Evolutionary conservation across 2,113 vertebrate genomes (phyloP).

Genomic region (Sander lucioperca): DNA sequence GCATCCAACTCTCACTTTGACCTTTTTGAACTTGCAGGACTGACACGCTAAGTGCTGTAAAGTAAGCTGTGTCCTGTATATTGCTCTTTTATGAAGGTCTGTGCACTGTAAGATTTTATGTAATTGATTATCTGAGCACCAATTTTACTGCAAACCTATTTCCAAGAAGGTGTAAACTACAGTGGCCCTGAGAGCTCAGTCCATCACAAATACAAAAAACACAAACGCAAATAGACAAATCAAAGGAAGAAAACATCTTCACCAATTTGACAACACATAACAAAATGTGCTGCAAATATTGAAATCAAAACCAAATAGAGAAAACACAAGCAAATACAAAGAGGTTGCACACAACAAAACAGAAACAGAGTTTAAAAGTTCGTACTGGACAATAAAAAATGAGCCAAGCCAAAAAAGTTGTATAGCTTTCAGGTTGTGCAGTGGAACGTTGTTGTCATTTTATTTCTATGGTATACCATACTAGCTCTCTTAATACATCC

Average conservation of each 20-base stretch:
- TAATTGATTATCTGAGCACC: not conserved
- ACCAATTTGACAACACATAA: not conserved
- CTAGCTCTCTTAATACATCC: not conserved
- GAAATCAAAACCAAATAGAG: not conserved
- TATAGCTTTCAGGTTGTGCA: not conserved
- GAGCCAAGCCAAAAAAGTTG: not conserved
- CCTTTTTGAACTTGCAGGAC: not conserved
- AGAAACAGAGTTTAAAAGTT: not conserved
- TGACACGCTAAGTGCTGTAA: not conserved
- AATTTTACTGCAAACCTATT: not conserved
- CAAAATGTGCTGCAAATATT: not conserved
- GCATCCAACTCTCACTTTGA: constrained; percentile 11
- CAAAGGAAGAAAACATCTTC: not conserved
- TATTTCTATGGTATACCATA: too few relatives aligned
- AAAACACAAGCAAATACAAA: not conserved
- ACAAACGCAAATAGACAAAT: not conserved
- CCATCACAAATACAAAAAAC: not conserved
- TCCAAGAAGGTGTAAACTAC: not conserved
- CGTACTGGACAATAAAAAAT: not conserved
- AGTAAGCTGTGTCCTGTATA: not conserved
- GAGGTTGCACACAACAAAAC: not conserved
- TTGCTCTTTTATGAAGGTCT: not conserved
- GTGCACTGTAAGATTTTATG: not conserved
- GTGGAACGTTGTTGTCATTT: not conserved
- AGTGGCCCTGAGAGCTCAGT: not conserved